A percentile compares a stretch with the other conserved stretches of the same genome.
These are phyloP conservation scores for Zoanthus sansibaricus DNA, from an alignment of 92 coral and sea anemone genomes.

Conservation along the genomic window DNA sequence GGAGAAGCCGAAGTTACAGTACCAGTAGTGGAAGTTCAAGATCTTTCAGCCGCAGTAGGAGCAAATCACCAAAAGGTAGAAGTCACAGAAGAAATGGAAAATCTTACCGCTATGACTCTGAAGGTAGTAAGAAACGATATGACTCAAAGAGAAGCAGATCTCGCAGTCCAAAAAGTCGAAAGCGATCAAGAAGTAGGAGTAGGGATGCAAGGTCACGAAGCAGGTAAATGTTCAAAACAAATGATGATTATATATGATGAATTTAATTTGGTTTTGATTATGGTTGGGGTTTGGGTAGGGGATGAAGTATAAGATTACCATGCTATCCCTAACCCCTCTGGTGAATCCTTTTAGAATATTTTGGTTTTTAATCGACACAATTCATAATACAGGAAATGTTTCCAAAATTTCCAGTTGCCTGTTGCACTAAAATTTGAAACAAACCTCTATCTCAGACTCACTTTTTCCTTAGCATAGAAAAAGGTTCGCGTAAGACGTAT, in stretches of 20 bases:
- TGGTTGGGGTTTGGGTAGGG: too few species aligned
- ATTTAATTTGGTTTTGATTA: neutral
- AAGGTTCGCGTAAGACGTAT: too few species aligned
- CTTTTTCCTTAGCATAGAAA: too few species aligned
- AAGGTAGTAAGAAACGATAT: neutral
- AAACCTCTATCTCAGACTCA: too few species aligned
- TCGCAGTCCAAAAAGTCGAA: conserved; percentile 17
- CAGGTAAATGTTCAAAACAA: neutral
- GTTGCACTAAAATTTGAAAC: too few species aligned
- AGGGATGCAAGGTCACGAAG: conserved; percentile 10
- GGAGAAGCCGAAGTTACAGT: conserved; percentile 58
- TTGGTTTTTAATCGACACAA: too few species aligned
- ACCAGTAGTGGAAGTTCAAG: conserved; percentile 73
- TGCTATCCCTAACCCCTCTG: too few species aligned
- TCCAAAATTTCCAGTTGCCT: too few species aligned
- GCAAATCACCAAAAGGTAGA: conserved; percentile 32
- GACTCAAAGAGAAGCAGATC: conserved; percentile 22
- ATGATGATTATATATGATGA: neutral
- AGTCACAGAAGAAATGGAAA: conserved; percentile 9
- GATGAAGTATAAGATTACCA: too few species aligned
- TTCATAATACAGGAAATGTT: too few species aligned
- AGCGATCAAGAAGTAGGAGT: conserved; percentile 30
- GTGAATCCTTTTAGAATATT: too few species aligned
- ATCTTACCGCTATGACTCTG: neutral
- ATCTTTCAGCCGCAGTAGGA: conserved; percentile 69